phyloP scores from a whole-genome alignment of 2,888 invertebrate genomes.

The Watsonalla cultraria region DNA sequence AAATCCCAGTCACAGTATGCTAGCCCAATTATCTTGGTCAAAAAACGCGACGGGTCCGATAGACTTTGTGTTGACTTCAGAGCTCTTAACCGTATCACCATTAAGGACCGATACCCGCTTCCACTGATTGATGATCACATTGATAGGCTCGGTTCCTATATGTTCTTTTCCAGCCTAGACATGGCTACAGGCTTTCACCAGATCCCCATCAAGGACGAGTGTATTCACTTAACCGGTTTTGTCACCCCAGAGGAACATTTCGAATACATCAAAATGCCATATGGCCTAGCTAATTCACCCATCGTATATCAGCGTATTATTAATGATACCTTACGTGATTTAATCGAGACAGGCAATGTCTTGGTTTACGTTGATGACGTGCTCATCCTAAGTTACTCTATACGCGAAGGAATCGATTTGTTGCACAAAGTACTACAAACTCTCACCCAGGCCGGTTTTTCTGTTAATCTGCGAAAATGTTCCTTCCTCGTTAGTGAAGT shows the following conservation, averaged over 20 bases:
- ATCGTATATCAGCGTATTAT: slow-evolving; percentile 19
- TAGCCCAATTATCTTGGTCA: slow-evolving; percentile 13
- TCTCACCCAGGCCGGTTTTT: too few species aligned
- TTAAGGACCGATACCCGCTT: slow-evolving; percentile 17
- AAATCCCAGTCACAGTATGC: slow-evolving; percentile 13
- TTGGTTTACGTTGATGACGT: slow-evolving; percentile 13
- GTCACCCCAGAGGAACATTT: slow-evolving; percentile 28
- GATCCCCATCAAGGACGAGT: slow-evolving; percentile 16
- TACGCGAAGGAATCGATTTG: slow-evolving; percentile 9
- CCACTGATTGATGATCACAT: slow-evolving; percentile 25
- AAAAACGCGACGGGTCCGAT: slow-evolving; percentile 19
- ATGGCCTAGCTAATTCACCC: slow-evolving; percentile 21
- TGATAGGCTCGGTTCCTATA: slow-evolving; percentile 14
- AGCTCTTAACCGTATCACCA: slow-evolving; percentile 19
- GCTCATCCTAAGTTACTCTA: slow-evolving; percentile 6
- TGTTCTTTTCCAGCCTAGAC: slow-evolving; percentile 10
- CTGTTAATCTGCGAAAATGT: too few species aligned
- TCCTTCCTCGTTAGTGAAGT: slow-evolving; percentile 1
- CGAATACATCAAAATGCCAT: slow-evolving; percentile 30
- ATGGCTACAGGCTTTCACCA: slow-evolving; percentile 11
- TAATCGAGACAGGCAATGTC: not conserved
- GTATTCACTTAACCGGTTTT: slow-evolving; percentile 29
- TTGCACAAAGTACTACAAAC: slow-evolving; percentile 8
- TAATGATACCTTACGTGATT: slow-evolving; percentile 8
- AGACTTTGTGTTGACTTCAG: slow-evolving; percentile 26